phyloP scores from a whole-genome alignment of 2,113 vertebrate genomes.

The Halcyon senegalensis region DNA sequence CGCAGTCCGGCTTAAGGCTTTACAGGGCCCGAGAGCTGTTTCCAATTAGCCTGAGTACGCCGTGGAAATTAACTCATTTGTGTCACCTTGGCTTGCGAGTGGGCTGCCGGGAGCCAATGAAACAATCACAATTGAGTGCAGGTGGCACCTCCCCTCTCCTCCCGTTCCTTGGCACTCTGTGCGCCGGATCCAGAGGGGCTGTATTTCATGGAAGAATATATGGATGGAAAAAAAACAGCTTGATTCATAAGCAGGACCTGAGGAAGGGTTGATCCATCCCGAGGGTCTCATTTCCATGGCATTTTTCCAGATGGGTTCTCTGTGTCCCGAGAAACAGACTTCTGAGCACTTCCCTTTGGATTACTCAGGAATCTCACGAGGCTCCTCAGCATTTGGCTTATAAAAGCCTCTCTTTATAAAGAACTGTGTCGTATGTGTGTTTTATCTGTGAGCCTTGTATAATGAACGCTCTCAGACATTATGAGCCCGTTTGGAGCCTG shows the following conservation, averaged over 20 bases:
- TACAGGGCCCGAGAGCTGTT: slow-evolving; percentile 57
- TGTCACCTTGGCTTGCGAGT: slow-evolving; percentile 52
- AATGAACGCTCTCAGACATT: not conserved
- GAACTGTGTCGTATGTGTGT: not conserved
- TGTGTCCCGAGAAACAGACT: not conserved
- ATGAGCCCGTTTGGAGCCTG: not conserved
- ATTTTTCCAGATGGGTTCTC: slow-evolving; percentile 17
- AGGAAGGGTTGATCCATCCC: not conserved
- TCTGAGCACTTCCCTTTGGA: slow-evolving; percentile 9
- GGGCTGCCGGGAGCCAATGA: not conserved
- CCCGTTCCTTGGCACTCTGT: not conserved
- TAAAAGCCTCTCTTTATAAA: slow-evolving; percentile 2
- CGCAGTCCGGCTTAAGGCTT: slow-evolving; percentile 44
- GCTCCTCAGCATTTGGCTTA: not conserved
- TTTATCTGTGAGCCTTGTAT: not conserved
- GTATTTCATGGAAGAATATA: not conserved
- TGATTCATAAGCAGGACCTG: not conserved
- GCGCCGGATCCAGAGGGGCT: not conserved
- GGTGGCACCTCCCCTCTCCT: slow-evolving; percentile 11
- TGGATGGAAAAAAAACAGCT: not conserved
- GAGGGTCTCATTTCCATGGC: not conserved
- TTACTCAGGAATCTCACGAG: slow-evolving; percentile 19
- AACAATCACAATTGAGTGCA: not conserved
- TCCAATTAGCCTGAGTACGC: slow-evolving; percentile 62
- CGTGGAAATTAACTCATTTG: slow-evolving; percentile 66